Conservation (phyloP, 37 sponge, comb jelly and placozoan genomes). For the Spongilla lacustris region DNA sequence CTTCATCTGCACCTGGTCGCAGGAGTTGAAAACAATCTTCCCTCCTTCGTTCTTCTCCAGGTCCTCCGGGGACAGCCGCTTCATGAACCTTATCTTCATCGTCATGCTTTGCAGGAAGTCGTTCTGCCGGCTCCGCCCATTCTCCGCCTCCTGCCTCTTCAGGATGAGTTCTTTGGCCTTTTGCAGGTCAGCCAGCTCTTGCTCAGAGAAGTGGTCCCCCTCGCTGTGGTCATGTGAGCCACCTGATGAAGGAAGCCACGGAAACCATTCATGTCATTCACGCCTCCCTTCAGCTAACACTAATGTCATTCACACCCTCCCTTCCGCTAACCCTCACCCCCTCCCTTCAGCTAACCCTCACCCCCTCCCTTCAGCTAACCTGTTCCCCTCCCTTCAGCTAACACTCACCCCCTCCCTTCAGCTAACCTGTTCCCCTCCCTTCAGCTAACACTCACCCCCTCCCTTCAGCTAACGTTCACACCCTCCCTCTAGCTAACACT, state of each 20-base stretch:
- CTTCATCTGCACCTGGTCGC: constrained; percentile 78
- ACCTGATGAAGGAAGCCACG: not conserved
- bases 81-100: constrained; percentile 76
- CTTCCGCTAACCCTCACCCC: not conserved
- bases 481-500: too few species aligned
- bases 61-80: constrained; percentile 46
- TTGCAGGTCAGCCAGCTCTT: constrained; percentile 21
- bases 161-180: constrained; percentile 40
- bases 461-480: not conserved
- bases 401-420: constrained; percentile 3
- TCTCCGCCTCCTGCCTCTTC: constrained; percentile 18
- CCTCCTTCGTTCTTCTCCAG: constrained; percentile 46
- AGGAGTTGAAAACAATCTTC: constrained; percentile 56
- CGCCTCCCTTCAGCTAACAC: not conserved
- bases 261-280: not conserved
- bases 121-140: constrained; percentile 16
- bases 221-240: not conserved
- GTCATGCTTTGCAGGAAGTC: constrained; percentile 72
- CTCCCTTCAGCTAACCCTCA: not conserved
- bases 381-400: too few species aligned
- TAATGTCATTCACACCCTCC: too few species aligned
- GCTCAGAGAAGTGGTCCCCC: constrained; percentile 8
- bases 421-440: not conserved
- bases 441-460: constrained; percentile 20
- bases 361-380: too few species aligned